Base-by-base conservation (phyloP, 1,140 invertebrate species). In the Sinella curviseta region DNA sequence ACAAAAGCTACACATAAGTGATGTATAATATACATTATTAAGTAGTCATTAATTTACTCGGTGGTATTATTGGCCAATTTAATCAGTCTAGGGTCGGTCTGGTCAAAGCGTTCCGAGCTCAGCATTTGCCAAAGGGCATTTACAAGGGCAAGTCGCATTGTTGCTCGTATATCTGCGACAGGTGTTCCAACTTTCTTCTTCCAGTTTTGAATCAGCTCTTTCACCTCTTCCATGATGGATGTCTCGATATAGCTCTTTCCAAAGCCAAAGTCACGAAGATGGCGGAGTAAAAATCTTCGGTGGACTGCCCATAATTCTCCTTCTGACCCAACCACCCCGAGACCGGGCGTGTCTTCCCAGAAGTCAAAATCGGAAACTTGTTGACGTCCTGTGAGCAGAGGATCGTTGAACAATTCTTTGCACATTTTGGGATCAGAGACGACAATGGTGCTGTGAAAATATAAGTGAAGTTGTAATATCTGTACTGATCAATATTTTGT, bases 251-350 rank as follows among this genome's bases (percentile, higher is more conserved):
- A 73, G 17, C 14, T 74, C 31, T 78, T 78, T 30, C 77, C 77
- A 34, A 78, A 78, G 1, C 77, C 77, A 78, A 78, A 78, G 39
- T 78, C 77, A n/a, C 77, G 20, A 1, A 78, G 77, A 35, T 78
- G 77, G 3, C 77, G 77, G 2, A 78, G 60, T 12, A 60, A 33
- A 54, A 78, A 78, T 3, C 60, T 65, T 26, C 65, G 30, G 31
- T 70, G 77, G 3, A 31, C 67, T 74, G 75, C 60, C 77, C 77
- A 78, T 12, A 12, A n/a, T 26, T 70, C 35, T 1, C 77, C 77
- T 20, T 78, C 60, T 20, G 57, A 65, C 14, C n/a, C 26, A 33
- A 77, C 14, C n/a, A 77, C n/a, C 28, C 76, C 76, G n/a, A 57
- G n/a, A 1, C 31, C 30, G 12, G 16, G n/a, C n/a, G 14, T n/a